A percentile compares a stretch with the other conserved stretches of the same genome.
phyloP scores from a whole-genome alignment of 2,888 invertebrate species.

The Hyalella azteca region DNA sequence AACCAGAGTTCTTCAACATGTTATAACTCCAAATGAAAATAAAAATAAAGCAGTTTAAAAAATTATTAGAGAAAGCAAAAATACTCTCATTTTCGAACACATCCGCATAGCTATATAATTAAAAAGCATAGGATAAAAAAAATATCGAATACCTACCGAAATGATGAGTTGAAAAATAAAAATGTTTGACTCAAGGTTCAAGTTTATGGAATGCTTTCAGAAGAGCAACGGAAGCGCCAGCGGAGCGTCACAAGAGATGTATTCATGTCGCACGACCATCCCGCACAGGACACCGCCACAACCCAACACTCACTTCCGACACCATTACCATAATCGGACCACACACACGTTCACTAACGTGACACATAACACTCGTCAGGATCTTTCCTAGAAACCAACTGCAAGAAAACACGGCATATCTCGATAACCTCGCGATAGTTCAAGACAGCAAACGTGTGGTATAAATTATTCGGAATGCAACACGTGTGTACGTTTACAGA shows the following conservation, averaged over 20 bases:
- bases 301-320: conserved; percentile 23
- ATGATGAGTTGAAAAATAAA: too few relatives aligned
- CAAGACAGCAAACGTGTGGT: neutral
- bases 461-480: neutral
- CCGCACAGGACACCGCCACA: neutral
- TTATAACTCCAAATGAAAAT: too few relatives aligned
- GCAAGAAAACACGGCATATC: conserved; percentile 8
- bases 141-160: too few relatives aligned
- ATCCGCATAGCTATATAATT: too few relatives aligned
- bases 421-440: neutral
- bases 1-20: too few relatives aligned
- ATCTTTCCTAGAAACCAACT: neutral
- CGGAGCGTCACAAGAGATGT: neutral
- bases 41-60: too few relatives aligned
- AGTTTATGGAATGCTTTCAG: too few relatives aligned
- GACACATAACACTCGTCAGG: neutral
- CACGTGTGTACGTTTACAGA: too few relatives aligned
- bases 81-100: too few relatives aligned
- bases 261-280: conserved; percentile 21
- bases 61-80: too few relatives aligned
- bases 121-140: too few relatives aligned
- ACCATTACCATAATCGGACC: conserved; percentile 36
- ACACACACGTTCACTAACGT: conserved; percentile 4
- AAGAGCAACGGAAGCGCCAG: conserved; percentile 2
- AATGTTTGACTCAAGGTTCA: too few relatives aligned